Evolutionary conservation across 2,113 vertebrate genomes (phyloP).

Genomic region (Bubalus kerabau): DNA sequence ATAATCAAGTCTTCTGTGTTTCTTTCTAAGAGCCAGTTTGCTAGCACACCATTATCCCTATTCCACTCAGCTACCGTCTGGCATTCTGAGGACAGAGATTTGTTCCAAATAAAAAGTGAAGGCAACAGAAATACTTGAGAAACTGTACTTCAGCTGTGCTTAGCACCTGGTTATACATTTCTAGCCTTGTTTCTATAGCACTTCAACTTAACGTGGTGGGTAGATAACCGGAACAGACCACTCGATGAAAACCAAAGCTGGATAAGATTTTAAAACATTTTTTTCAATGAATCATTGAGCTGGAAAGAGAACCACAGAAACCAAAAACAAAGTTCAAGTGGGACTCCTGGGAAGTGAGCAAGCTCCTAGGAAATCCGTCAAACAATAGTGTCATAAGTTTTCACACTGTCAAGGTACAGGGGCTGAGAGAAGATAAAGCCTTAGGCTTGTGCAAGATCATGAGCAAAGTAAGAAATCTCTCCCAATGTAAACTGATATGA

Average conservation of each 20-base stretch:
- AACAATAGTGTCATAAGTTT: background rate
- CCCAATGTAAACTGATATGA: background rate
- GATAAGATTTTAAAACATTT: background rate
- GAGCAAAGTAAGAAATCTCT: background rate
- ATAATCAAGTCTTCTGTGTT: background rate
- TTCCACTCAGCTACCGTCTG: background rate
- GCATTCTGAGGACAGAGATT: background rate
- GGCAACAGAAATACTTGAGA: background rate
- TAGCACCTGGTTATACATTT: background rate
- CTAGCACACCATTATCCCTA: background rate
- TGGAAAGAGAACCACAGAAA: background rate
- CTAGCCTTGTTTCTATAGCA: background rate
- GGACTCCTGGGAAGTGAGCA: background rate
- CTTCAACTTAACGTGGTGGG: background rate
- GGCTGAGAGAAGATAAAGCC: background rate
- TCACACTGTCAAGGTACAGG: background rate
- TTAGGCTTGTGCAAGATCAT: background rate
- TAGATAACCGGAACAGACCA: background rate
- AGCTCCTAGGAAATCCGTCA: background rate
- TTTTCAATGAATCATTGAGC: background rate
- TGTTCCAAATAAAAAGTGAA: background rate
- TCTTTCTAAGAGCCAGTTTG: background rate
- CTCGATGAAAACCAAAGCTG: background rate
- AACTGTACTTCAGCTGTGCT: background rate
- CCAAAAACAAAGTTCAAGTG: background rate